Conservation (phyloP, 2,113 vertebrate species). For the Clarias macrocephalus region DNA sequence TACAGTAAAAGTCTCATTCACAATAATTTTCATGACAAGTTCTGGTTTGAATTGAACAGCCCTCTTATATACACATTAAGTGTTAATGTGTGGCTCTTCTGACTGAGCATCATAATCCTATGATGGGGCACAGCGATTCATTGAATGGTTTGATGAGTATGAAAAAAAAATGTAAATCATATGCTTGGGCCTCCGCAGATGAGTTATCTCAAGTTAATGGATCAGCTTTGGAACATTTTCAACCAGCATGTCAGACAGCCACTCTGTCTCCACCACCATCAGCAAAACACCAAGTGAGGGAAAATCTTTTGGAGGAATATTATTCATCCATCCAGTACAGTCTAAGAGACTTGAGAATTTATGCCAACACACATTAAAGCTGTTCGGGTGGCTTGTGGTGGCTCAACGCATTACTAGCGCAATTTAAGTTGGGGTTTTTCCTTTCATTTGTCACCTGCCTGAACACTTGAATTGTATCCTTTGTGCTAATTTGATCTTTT, state of each 20-base stretch:
- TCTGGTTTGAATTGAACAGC: no score
- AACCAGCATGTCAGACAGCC: background rate
- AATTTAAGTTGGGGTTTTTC: background rate
- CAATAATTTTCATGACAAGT: no score
- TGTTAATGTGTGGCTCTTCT: background rate
- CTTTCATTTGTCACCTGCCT: background rate
- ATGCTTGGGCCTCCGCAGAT: background rate
- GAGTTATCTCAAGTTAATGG: background rate
- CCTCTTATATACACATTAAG: no score
- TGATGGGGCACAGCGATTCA: background rate
- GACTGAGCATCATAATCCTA: background rate
- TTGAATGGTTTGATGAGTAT: background rate
- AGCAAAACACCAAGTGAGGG: background rate
- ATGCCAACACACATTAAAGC: background rate
- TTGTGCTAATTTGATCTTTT: slow-evolving; percentile 2
- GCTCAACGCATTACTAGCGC: background rate
- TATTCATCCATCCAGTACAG: background rate
- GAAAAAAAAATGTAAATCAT: background rate
- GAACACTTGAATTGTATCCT: slow-evolving; percentile 21
- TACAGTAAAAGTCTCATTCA: no score
- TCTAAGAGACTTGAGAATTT: background rate
- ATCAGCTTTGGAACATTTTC: background rate
- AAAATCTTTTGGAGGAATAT: background rate
- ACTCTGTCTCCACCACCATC: background rate
- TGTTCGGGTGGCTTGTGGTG: background rate